Percentiles rank a stretch among this genome's conserved stretches.
phyloP scores from a whole-genome alignment of 2,113 vertebrate species.

The Brachyhypopomus occidentalis region DNA sequence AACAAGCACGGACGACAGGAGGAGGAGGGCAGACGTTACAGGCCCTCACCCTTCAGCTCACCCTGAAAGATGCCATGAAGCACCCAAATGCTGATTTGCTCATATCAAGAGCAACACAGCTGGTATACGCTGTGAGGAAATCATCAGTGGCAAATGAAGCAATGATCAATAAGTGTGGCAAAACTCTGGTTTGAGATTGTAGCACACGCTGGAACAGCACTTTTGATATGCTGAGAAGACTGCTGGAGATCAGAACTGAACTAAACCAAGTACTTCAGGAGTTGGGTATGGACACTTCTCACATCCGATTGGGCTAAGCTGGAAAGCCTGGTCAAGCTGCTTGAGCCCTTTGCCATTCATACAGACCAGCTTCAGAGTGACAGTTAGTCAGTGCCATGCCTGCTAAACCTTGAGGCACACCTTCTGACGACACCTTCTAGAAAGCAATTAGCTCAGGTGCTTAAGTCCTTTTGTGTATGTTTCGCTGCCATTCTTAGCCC shows the following conservation, averaged over 20 bases:
- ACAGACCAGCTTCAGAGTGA: constrained; percentile 49
- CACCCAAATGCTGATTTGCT: constrained; percentile 31
- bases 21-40: too few species aligned
- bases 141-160: constrained; percentile 43
- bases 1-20: too few species aligned
- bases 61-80: constrained; percentile 50
- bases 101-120: constrained; percentile 44
- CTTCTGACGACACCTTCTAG: constrained; percentile 13
- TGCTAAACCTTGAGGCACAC: constrained; percentile 44
- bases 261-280: constrained; percentile 44
- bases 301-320: constrained; percentile 43
- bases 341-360: constrained; percentile 39
- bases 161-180: constrained; percentile 39
- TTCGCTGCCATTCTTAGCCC: constrained; percentile 35
- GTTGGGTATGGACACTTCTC: constrained; percentile 46
- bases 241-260: constrained; percentile 46
- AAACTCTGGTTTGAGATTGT: constrained; percentile 42
- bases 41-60: constrained; percentile 49
- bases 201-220: constrained; percentile 43
- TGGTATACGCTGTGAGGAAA: constrained; percentile 34
- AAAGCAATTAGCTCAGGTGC: constrained; percentile 31
- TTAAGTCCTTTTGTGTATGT: constrained; percentile 33
- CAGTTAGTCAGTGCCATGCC: constrained; percentile 43
- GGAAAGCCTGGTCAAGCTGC: constrained; percentile 37
- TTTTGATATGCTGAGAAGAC: constrained; percentile 42